phyloP scores from a whole-genome alignment of 2,113 vertebrate genomes.

The Microtus richardsoni region DNA sequence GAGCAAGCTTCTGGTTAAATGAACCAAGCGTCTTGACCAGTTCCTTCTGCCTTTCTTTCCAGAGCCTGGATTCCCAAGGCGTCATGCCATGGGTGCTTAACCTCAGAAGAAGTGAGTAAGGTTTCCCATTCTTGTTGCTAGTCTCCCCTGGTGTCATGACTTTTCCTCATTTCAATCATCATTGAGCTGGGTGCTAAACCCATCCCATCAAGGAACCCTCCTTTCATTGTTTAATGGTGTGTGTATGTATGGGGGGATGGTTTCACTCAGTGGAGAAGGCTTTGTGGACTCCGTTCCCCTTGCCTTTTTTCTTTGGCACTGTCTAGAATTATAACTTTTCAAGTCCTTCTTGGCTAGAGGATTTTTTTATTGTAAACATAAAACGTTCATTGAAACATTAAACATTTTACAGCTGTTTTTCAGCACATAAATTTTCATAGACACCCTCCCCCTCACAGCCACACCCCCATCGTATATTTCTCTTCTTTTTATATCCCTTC shows the following conservation, averaged over 20 bases:
- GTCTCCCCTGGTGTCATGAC: too few relatives aligned
- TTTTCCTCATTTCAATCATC: too few relatives aligned
- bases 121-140: background rate
- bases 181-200: too few relatives aligned
- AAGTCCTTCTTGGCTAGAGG: slow-evolving; percentile 85
- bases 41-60: background rate
- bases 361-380: slow-evolving; percentile 89
- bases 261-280: background rate
- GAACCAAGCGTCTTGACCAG: background rate
- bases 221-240: slow-evolving; percentile 11
- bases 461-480: slow-evolving; percentile 72
- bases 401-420: slow-evolving; percentile 88
- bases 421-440: slow-evolving; percentile 87
- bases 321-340: slow-evolving; percentile 85
- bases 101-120: slow-evolving; percentile 2
- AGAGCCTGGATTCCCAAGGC: slow-evolving; percentile 11
- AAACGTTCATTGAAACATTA: slow-evolving; percentile 90
- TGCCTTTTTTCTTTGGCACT: slow-evolving; percentile 77
- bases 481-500: background rate
- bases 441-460: slow-evolving; percentile 57
- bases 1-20: background rate
- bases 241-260: background rate
- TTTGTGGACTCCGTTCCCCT: slow-evolving; percentile 40
- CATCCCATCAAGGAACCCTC: background rate
- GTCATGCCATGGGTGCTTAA: background rate